Conservation (phyloP, 2,113 vertebrate genomes). For the Neofelis nebulosa region DNA sequence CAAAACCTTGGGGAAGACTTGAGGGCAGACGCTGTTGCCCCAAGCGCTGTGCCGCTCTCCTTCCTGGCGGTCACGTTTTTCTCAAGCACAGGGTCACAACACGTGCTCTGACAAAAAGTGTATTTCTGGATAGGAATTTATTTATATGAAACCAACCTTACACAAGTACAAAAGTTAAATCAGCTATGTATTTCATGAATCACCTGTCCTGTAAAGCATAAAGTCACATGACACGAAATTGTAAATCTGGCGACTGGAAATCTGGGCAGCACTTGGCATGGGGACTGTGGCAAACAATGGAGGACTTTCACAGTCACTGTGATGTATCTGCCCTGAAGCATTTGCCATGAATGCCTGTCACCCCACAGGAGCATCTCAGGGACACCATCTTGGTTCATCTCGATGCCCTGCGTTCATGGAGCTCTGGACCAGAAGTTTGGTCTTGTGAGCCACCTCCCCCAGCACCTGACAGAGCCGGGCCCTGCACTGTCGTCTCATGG, state of each 20-base stretch:
- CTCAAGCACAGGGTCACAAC: not conserved
- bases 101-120: not conserved
- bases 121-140: conserved; percentile 22
- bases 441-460: not conserved
- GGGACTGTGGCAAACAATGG: no score
- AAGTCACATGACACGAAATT: not conserved
- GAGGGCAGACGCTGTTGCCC: not conserved
- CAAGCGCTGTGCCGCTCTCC: not conserved
- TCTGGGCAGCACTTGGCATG: not conserved
- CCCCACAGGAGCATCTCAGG: not conserved
- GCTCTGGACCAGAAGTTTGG: not conserved
- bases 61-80: not conserved
- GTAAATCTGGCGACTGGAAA: not conserved
- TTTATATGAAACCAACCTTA: not conserved
- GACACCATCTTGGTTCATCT: not conserved
- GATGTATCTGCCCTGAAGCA: not conserved
- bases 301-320: not conserved
- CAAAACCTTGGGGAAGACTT: not conserved
- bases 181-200: not conserved
- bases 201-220: conserved; percentile 31
- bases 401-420: not conserved
- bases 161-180: not conserved
- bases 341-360: not conserved
- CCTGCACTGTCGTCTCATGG: not conserved
- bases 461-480: not conserved